Conservation (phyloP, 2,113 vertebrate species). For the Dendrocopos noguchii region DNA sequence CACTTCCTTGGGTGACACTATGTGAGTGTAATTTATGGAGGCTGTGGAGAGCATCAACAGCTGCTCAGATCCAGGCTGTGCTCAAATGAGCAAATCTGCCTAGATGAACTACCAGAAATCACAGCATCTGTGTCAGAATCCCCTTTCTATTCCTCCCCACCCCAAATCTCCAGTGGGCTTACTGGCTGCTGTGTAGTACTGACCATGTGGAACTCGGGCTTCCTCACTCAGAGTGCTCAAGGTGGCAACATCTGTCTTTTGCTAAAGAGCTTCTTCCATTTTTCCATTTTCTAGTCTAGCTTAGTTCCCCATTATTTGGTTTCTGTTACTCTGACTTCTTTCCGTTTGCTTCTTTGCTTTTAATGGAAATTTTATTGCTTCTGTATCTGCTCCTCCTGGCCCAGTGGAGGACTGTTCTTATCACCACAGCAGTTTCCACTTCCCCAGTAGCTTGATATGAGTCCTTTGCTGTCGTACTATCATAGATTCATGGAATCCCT, state of each 20-base stretch:
- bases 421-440: not conserved
- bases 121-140: not conserved
- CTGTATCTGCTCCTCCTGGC: not conserved
- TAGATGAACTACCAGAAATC: not conserved
- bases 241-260: not conserved
- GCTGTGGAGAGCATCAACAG: not conserved
- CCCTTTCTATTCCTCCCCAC: not conserved
- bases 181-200: not conserved
- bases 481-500: too few relatives aligned
- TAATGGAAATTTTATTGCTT: not conserved
- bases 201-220: not conserved
- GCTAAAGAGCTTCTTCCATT: too few relatives aligned
- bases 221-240: not conserved
- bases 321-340: not conserved
- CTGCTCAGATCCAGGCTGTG: not conserved
- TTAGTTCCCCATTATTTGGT: not conserved
- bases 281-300: not conserved
- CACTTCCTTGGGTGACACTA: not conserved
- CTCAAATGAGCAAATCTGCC: rapidly evolving
- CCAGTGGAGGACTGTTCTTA: not conserved
- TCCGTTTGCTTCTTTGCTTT: not conserved
- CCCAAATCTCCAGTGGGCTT: not conserved
- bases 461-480: not conserved
- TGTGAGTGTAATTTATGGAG: not conserved
- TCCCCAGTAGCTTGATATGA: too few relatives aligned